phyloP scores from a whole-genome alignment of 2,113 vertebrate species.

The Seriola dumerili region DNA sequence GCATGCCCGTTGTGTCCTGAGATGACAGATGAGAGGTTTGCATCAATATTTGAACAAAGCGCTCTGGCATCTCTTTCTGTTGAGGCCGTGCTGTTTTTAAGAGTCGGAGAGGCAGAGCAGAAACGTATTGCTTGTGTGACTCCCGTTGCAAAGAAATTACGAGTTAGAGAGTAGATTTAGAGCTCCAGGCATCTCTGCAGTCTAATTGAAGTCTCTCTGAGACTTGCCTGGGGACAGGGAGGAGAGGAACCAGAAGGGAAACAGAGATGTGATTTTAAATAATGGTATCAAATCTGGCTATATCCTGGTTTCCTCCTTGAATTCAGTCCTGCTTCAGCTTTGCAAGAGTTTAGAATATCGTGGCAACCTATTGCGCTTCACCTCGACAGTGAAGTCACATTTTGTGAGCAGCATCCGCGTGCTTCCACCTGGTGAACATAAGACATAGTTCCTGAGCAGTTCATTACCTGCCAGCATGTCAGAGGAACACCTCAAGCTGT shows the following conservation, averaged over 20 bases:
- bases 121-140: constrained; percentile 50
- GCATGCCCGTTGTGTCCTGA: constrained; percentile 54
- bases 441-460: constrained; percentile 19
- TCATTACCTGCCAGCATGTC: constrained; percentile 53
- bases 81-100: constrained; percentile 68
- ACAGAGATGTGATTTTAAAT: constrained; percentile 35
- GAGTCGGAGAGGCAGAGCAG: constrained; percentile 48
- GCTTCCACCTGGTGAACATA: constrained; percentile 30
- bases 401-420: background rate
- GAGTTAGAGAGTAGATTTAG: constrained; percentile 54
- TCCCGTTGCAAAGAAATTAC: constrained; percentile 56
- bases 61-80: constrained; percentile 63
- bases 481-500: background rate
- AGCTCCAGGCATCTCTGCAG: constrained; percentile 43
- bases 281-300: constrained; percentile 14
- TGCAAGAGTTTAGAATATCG: background rate
- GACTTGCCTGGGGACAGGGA: constrained; percentile 39
- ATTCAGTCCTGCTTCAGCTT: background rate
- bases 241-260: constrained; percentile 17
- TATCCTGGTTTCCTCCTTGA: background rate
- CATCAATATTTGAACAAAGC: constrained; percentile 84
- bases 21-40: constrained; percentile 76
- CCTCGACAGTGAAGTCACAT: background rate
- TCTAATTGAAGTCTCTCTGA: constrained; percentile 47
- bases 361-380: background rate